A percentile compares a stretch with the other conserved stretches of the same genome.
These are phyloP conservation scores for Ostrea denselamellosa DNA, from an alignment of 1,140 invertebrate genomes.

Conservation along the genomic window DNA sequence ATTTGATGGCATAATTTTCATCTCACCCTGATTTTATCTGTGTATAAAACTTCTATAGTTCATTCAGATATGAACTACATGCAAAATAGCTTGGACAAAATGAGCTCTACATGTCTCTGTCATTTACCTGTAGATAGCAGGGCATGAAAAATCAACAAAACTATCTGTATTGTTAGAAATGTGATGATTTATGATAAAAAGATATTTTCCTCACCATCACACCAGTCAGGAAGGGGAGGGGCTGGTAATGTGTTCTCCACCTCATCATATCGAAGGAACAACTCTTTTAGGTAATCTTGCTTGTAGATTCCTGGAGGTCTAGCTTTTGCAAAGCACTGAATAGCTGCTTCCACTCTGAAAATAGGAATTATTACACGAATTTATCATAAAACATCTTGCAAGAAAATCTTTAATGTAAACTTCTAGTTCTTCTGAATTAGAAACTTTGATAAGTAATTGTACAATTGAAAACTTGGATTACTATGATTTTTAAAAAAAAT, in stretches of 20 bases:
- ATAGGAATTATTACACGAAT: not conserved
- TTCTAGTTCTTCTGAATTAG: not conserved
- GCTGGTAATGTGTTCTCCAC: conserved; percentile 85
- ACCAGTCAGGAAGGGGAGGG: conserved; percentile 91
- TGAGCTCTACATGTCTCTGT: no score
- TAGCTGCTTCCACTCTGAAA: conserved; percentile 87
- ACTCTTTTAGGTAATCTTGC: conserved; percentile 83
- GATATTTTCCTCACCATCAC: conserved; percentile 79
- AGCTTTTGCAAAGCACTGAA: conserved; percentile 85
- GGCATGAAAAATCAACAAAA: no score
- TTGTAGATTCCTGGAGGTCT: conserved; percentile 86
- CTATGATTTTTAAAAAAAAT: no score
- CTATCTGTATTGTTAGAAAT: no score
- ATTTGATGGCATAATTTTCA: no score
- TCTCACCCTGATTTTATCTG: no score
- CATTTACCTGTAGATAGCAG: no score
- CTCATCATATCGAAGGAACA: conserved; percentile 87
- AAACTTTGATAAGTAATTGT: no score
- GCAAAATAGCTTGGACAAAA: no score
- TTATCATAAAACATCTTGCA: not conserved
- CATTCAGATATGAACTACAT: no score
- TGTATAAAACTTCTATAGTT: no score
- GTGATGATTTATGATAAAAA: not conserved
- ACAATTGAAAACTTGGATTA: no score
- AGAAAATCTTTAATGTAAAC: not conserved